Evolutionary conservation across 2,797 vertebrate genomes (phyloP).

Genomic region (Rhynchotus rufescens): DNA sequence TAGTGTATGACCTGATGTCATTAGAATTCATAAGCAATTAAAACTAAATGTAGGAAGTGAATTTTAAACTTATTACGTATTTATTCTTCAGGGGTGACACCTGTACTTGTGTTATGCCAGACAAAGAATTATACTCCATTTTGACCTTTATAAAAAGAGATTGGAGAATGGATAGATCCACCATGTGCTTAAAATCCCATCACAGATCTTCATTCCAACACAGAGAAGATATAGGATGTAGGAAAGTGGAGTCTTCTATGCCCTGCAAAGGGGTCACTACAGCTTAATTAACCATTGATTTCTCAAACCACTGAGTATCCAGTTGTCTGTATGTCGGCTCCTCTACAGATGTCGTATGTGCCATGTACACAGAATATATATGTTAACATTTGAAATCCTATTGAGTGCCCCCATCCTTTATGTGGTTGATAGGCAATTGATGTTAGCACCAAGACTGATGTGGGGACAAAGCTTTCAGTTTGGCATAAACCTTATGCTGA

Average conservation of each 20-base stretch:
- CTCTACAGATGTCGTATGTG: background rate
- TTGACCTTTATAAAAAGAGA: background rate
- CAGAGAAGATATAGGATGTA: background rate
- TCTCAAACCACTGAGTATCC: background rate
- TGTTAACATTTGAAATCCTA: constrained; percentile 25
- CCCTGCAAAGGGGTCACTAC: background rate
- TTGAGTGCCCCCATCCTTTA: constrained; percentile 9
- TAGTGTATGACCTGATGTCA: background rate
- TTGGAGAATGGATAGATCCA: background rate
- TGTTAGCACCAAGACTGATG: background rate
- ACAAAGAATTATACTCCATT: background rate
- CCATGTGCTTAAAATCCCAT: background rate
- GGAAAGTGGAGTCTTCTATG: background rate
- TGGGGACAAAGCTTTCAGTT: background rate
- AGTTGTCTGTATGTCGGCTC: constrained; percentile 11
- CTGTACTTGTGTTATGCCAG: background rate
- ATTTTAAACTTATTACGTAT: background rate
- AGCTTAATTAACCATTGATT: constrained; percentile 51
- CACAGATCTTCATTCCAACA: background rate
- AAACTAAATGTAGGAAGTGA: background rate
- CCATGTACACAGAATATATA: constrained; percentile 42
- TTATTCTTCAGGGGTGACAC: background rate
- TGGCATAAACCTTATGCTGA: constrained; percentile 37
- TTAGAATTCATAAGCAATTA: background rate
- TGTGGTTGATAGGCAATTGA: background rate